These are phyloP conservation scores for Acrocera orbiculus DNA, from an alignment of 2,888 invertebrate species.

Conservation along the genomic window DNA sequence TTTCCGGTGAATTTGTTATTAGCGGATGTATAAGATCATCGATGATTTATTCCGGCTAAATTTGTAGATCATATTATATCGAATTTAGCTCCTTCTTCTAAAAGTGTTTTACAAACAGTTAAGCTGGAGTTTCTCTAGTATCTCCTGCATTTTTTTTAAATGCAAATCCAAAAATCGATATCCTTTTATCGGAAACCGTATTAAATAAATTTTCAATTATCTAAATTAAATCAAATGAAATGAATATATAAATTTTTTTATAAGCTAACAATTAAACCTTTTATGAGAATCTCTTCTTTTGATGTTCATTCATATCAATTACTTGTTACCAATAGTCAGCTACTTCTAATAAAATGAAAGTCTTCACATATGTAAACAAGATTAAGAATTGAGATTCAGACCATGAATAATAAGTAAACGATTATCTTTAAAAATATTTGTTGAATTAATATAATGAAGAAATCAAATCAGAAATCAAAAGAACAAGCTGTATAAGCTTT, in stretches of 20 bases:
- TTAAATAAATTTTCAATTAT: constrained; percentile 86
- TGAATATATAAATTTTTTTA: constrained; percentile 1
- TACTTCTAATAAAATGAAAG: constrained; percentile 84
- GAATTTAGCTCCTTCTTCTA: constrained; percentile 90
- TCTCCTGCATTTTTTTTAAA: constrained; percentile 99
- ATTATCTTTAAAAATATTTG: constrained; percentile 53
- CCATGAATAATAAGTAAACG: constrained; percentile 91
- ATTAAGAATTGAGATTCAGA: too few relatives aligned
- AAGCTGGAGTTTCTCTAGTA: constrained; percentile 97
- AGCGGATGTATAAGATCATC: constrained; percentile 61
- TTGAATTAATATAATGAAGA: too few relatives aligned
- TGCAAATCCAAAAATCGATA: constrained; percentile 91
- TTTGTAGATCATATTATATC: constrained; percentile 97
- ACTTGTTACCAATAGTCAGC: constrained; percentile 98
- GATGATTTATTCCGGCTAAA: constrained; percentile 61
- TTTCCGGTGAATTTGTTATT: constrained; percentile 52
- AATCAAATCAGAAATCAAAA: too few relatives aligned
- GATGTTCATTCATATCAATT: constrained; percentile 91
- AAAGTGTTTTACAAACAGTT: constrained; percentile 72
- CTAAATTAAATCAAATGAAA: too few relatives aligned
- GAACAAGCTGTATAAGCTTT: constrained; percentile 70
- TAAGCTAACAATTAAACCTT: constrained; percentile 36
- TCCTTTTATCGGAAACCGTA: constrained; percentile 89
- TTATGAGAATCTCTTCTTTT: constrained; percentile 81
- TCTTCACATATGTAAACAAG: constrained; percentile 95